Evolutionary conservation across 1,140 invertebrate species (phyloP).

Genomic region (Geopemphigus sp.): DNA sequence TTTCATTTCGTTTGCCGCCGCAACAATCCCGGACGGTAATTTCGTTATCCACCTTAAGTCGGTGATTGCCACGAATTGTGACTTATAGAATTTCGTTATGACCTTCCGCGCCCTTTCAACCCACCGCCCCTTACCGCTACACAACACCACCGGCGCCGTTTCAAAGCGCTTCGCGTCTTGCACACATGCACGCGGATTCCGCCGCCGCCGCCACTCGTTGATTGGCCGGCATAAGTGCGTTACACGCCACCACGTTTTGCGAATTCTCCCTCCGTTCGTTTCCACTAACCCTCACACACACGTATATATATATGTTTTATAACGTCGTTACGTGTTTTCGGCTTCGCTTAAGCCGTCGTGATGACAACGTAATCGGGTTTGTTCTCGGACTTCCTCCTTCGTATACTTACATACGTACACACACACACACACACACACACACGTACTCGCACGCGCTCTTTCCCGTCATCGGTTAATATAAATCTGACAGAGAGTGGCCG

Average conservation of each 20-base stretch:
- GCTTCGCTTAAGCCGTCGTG: slow-evolving; percentile 39
- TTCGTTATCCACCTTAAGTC: slow-evolving; percentile 22
- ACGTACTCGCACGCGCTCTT: no score
- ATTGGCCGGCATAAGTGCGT: slow-evolving; percentile 43
- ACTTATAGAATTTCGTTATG: slow-evolving; percentile 31
- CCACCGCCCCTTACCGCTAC: no score
- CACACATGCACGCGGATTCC: slow-evolving; percentile 25
- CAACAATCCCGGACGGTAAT: slow-evolving; percentile 31
- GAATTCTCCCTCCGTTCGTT: background rate
- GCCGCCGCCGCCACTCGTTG: background rate
- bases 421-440: no score
- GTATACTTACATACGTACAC: no score
- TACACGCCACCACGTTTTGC: background rate
- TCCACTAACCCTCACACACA: background rate
- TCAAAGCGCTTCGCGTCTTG: no score
- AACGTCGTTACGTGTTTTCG: slow-evolving; percentile 43
- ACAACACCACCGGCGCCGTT: no score
- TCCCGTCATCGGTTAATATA: no score
- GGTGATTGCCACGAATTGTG: slow-evolving; percentile 31
- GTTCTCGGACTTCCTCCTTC: slow-evolving; percentile 17
- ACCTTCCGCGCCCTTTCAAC: slow-evolving; percentile 2
- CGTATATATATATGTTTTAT: background rate
- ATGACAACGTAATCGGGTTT: slow-evolving; percentile 49
- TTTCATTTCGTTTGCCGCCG: slow-evolving; percentile 33
- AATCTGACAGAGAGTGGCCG: no score